Base-by-base conservation (phyloP, 2,797 vertebrate species). In the Cynopterus sphinx region DNA sequence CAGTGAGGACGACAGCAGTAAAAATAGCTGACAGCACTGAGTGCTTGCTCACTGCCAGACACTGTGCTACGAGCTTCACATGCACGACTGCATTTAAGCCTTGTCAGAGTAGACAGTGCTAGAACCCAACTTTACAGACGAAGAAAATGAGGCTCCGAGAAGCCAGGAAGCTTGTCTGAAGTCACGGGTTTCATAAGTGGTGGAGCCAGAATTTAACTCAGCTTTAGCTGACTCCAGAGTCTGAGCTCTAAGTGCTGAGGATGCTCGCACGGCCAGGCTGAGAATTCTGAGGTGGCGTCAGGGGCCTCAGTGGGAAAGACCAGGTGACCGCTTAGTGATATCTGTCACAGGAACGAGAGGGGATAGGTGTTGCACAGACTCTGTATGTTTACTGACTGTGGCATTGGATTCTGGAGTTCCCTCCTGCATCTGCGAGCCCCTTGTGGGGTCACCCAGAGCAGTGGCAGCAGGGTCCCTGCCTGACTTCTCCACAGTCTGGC, bases 1-100 rank as follows among this genome's bases (percentile, higher is more conserved):
- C 31, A 21, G 43, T 0, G 3, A 1, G 24, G 33, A 77, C 19
- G 2, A n/a, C 5, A 1, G 41, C 36, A 28, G 57, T 28, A 33
- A 24, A 24, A 28, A 73, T 0, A 51, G 90, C 49, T 17, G 55
- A 36, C 15, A 0, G 68, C 22, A 2, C 0, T 2, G 2, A 16
- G n/a, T 26, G 67, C 68, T 26, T 68, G 21, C 36, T 22, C 10
- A 0, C 11, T 9, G 87, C 39, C 46, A 51, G 4, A 8, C 9
- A 2, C 49, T 28, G 0, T 0, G 41, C 65, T 4, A 0, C 5
- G 26, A 24, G 43, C 19, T 21, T 15, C 74, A 3, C n/a, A 17
- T 0, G 53, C 43, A 33, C 74, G 31, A 4, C 17, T 7, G 31
- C 61, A 65, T 0, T 0, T 1, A 33, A 28, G 61, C 33, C 53